A percentile compares a stretch with the other conserved stretches of the same genome.
Evolutionary conservation across 2,113 vertebrate genomes (phyloP).

Genomic region (Micromys minutus): DNA sequence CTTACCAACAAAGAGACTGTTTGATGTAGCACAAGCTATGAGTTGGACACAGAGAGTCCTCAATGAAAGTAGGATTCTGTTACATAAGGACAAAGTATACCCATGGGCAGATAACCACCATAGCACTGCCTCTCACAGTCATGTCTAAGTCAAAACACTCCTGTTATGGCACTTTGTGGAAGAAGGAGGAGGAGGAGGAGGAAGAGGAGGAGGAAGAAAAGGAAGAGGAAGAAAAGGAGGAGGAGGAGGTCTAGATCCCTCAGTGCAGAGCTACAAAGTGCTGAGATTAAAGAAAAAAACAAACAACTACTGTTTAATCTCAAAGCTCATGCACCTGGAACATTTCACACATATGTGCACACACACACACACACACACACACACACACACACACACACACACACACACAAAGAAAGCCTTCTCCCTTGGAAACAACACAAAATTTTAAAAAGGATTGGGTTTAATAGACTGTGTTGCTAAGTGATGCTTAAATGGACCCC

Average conservation of each 20-base stretch:
- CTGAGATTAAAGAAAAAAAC: neutral
- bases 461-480: neutral
- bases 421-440: neutral
- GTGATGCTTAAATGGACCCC: neutral
- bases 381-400: neutral
- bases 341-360: neutral
- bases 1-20: neutral
- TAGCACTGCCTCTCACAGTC: neutral
- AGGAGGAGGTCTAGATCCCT: neutral
- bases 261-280: neutral
- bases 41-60: neutral
- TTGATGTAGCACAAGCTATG: neutral
- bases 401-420: neutral
- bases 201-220: too few relatives aligned
- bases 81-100: neutral
- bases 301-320: neutral
- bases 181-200: neutral
- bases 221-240: too few relatives aligned
- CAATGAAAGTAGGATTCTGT: neutral
- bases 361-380: neutral
- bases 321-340: neutral
- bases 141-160: neutral
- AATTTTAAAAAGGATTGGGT: slow-evolving; percentile 41
- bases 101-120: neutral
- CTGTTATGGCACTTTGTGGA: neutral